A percentile compares a stretch with the other conserved stretches of the same genome.
Conservation (phyloP, 2,113 vertebrate genomes). For the Dermatemys mawii region DNA sequence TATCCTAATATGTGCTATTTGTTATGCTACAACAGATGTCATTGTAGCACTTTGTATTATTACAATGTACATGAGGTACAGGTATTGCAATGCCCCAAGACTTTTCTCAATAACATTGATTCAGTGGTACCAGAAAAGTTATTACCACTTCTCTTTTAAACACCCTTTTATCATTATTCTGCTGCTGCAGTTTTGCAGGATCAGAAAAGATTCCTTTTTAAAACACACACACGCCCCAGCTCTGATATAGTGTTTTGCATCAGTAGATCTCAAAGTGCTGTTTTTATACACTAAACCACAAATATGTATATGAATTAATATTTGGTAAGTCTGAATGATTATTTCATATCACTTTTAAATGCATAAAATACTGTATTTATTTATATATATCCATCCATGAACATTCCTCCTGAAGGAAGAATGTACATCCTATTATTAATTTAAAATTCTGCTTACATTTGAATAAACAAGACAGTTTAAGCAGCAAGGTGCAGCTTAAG, state of each 20-base stretch:
- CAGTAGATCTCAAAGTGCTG: not conserved
- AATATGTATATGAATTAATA: not conserved
- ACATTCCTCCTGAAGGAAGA: not conserved
- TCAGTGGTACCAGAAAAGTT: not conserved
- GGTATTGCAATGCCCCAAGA: not conserved
- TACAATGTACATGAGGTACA: not conserved
- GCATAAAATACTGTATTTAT: not conserved
- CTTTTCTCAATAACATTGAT: not conserved
- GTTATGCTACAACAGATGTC: slow-evolving; percentile 42
- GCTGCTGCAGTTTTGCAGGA: not conserved
- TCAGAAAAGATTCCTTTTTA: not conserved
- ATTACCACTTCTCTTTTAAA: slow-evolving; percentile 31
- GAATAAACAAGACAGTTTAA: not conserved
- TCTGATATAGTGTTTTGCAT: not conserved
- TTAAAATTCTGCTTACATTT: not conserved
- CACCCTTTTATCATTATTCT: not conserved
- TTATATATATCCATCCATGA: not conserved
- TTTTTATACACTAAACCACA: not conserved
- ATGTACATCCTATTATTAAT: not conserved
- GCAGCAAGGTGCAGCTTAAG: slow-evolving; percentile 6
- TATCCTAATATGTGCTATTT: slow-evolving; percentile 48
- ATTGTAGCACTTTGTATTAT: not conserved
- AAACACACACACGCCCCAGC: not conserved
- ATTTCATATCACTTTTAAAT: not conserved
- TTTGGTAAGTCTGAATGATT: not conserved